Evolutionary conservation across 2,113 vertebrate species (phyloP).

Genomic region (Cyanoramphus novaezelandiae): DNA sequence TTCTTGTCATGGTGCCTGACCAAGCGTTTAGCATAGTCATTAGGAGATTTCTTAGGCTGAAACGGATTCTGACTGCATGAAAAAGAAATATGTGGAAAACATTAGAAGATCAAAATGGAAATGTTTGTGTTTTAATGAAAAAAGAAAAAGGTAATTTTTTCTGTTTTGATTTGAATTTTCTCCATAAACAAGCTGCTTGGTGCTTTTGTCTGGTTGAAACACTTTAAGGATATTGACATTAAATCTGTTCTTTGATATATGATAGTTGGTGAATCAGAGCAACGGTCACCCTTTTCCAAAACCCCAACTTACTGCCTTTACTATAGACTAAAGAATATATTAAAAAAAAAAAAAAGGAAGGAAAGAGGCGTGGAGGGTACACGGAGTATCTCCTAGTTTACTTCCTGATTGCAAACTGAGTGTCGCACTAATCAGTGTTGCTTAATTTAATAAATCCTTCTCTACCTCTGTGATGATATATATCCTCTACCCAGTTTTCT

Average conservation of each 20-base stretch:
- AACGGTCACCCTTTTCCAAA: not conserved
- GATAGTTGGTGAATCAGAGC: not conserved
- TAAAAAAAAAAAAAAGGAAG: not conserved
- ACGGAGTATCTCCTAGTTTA: not conserved
- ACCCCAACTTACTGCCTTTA: not conserved
- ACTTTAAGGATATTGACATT: not conserved
- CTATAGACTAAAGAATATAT: not conserved
- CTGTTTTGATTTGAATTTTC: not conserved
- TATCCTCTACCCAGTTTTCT: not conserved
- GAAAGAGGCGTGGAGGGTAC: not conserved
- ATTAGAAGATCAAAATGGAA: not conserved
- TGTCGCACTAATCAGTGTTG: not conserved
- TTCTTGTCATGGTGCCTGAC: not conserved
- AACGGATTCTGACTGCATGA: not conserved
- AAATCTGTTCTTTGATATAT: not conserved
- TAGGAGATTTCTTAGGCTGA: not conserved
- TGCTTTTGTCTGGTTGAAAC: not conserved
- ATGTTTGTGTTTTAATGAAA: not conserved
- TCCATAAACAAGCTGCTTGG: not conserved
- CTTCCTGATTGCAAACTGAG: not conserved
- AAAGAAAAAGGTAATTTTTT: accelerated
- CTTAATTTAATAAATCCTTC: not conserved
- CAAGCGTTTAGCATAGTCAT: not conserved
- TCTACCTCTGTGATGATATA: not conserved
- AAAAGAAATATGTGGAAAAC: not conserved